phyloP scores from a whole-genome alignment of 2,797 vertebrate genomes.

The Dromococcyx pavoninus region DNA sequence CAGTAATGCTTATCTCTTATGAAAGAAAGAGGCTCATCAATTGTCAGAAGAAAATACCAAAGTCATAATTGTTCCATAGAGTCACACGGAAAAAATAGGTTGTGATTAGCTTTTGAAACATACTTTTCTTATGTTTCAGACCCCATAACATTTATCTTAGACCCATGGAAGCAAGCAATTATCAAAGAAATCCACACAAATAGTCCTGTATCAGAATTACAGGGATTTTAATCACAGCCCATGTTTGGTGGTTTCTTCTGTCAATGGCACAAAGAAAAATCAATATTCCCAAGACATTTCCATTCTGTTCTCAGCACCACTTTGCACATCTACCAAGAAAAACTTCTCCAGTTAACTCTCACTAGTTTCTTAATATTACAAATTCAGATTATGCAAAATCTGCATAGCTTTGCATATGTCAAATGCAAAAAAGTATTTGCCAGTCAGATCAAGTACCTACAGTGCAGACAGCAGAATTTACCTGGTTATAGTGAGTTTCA shows the following conservation, averaged over 20 bases:
- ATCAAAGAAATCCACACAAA: neutral
- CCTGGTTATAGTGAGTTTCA: constrained; percentile 83
- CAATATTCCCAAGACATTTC: neutral
- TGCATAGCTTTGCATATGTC: neutral
- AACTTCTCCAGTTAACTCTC: neutral
- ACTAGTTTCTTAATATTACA: neutral
- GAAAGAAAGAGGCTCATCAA: neutral
- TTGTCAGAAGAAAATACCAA: neutral
- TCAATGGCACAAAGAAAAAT: neutral
- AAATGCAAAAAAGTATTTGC: neutral
- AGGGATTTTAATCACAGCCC: neutral
- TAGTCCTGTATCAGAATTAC: neutral
- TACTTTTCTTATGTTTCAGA: neutral
- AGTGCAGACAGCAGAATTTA: neutral
- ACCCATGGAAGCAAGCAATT: neutral
- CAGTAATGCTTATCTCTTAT: neutral
- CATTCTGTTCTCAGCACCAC: neutral
- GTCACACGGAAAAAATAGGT: neutral
- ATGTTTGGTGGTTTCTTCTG: neutral
- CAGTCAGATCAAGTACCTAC: neutral
- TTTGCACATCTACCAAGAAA: neutral
- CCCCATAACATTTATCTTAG: neutral
- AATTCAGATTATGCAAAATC: neutral
- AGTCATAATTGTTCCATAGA: neutral
- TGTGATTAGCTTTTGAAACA: neutral